Evolutionary conservation across 2,113 vertebrate genomes (phyloP), one percentile per base, ranked within the genome.

Genomic region (Trematocara unimaculatum): DNA sequence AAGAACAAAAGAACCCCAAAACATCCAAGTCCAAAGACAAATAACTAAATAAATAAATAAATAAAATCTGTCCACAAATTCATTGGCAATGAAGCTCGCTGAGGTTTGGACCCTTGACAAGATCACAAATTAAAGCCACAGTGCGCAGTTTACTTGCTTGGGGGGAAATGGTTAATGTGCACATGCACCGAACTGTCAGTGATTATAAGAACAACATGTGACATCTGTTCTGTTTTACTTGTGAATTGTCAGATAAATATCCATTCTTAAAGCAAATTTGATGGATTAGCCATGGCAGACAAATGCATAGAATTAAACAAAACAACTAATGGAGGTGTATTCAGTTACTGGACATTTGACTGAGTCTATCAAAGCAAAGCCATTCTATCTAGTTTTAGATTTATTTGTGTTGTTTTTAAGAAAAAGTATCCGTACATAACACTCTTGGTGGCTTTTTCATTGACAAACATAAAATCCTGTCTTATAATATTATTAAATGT

Each of bases 171-270:
- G 62, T 84, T 84, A 79, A 55, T 88, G 82, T 83, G 77, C 85
- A 88, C 79, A 87, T 82, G 64, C 33, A 85, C 45, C 38, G 17
- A 88, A 88, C 87, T 88, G 89, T 87, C 90, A 85, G 3, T 81
- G 88, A 91, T 90, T 87, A 89, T 72, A 85, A 88, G 74, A 89
- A 87, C 91, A 92, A 86, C 86, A 88, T 91, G 89, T 78, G 84
- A 60, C 89, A 89, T 91, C 87, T 92, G 88, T 87, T 93, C 87
- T 92, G 88, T 86, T 93, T 87, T 88, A 86, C 84, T 87, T 85
- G 77, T 54, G 87, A 90, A 54, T 38, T 88, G 81, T 87, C 38
- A 85, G 51, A 64, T 82, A 29, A 60, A 38, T 72, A 88, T 89
- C 81, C 60, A 85, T 26, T 79, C 35, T 84, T 23, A 56, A 15